A percentile compares a stretch with the other conserved stretches of the same genome.
These are phyloP conservation scores for Lucifuga dentata DNA, from an alignment of 2,113 vertebrate species.

Conservation along the genomic window DNA sequence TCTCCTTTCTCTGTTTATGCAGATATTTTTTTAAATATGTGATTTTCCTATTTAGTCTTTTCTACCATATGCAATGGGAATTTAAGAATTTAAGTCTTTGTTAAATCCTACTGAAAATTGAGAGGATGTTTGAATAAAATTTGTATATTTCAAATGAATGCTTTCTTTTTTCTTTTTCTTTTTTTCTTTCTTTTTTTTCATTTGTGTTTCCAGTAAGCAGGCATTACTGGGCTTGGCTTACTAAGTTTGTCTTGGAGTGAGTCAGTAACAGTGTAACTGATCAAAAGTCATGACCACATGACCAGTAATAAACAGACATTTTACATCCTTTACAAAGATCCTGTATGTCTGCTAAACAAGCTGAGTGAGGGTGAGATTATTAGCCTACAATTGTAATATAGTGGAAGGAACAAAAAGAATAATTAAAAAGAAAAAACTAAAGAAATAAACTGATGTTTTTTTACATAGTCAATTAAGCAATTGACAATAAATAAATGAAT, in stretches of 20 bases:
- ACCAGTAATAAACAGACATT: background rate
- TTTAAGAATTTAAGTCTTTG: conserved; percentile 55
- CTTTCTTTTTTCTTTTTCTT: background rate
- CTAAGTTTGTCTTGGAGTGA: background rate
- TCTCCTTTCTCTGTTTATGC: conserved; percentile 69
- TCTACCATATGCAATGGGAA: conserved; percentile 67
- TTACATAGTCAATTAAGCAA: too few species aligned
- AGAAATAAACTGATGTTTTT: too few species aligned
- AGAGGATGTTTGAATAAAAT: conserved; percentile 74
- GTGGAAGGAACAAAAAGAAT: too few species aligned
- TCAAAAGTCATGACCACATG: conserved; percentile 11
- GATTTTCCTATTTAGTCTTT: conserved; percentile 65
- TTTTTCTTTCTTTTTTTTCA: too few species aligned
- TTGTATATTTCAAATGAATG: conserved; percentile 48
- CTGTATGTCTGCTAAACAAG: background rate
- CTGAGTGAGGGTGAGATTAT: background rate
- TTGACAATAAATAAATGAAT: too few species aligned
- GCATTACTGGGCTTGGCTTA: background rate
- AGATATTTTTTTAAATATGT: conserved; percentile 67
- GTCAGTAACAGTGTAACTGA: background rate
- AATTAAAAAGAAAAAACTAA: too few species aligned
- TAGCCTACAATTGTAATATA: too few species aligned
- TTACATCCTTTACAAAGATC: background rate
- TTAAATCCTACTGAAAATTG: conserved; percentile 65
- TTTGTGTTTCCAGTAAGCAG: too few species aligned